Percentiles rank a stretch among this genome's conserved stretches.
These are phyloP conservation scores for Trimorus sp. DNA, from an alignment of 2,888 invertebrate genomes.

Conservation along the genomic window DNA sequence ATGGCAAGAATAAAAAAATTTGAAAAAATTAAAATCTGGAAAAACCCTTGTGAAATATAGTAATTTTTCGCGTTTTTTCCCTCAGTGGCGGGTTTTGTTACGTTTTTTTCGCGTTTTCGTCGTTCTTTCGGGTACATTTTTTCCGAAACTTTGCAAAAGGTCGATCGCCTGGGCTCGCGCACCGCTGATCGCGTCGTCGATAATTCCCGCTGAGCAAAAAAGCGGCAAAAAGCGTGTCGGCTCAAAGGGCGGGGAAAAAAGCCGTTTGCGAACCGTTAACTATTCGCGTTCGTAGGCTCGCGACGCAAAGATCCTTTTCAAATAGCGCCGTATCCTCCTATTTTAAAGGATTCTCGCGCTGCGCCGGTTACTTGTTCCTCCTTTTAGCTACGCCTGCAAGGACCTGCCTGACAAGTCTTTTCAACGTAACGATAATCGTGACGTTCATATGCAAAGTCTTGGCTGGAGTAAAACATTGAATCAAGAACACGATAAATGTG, in stretches of 20 bases:
- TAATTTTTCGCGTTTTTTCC: too few relatives aligned
- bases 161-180: constrained; percentile 24
- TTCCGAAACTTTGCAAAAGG: constrained; percentile 14
- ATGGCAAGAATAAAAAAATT: too few relatives aligned
- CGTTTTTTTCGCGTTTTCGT: too few relatives aligned
- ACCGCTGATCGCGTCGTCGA: constrained; percentile 30
- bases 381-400: constrained; percentile 63
- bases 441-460: constrained; percentile 63
- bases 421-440: constrained; percentile 62
- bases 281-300: constrained; percentile 29
- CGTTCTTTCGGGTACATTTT: background rate
- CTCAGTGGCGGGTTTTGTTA: too few relatives aligned
- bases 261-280: constrained; percentile 44
- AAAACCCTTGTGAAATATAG: too few relatives aligned
- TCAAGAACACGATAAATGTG: constrained; percentile 59
- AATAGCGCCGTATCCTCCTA: constrained; percentile 45
- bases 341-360: constrained; percentile 62
- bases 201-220: constrained; percentile 31
- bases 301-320: constrained; percentile 39
- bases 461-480: constrained; percentile 63
- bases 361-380: constrained; percentile 57
- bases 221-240: constrained; percentile 9
- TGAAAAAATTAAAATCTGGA: too few relatives aligned
- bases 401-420: constrained; percentile 68
- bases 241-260: constrained; percentile 27